A percentile compares a stretch with the other conserved stretches of the same genome.
Evolutionary conservation across 2,888 invertebrate species (phyloP).

Genomic region (Criorhina ranunculi): DNA sequence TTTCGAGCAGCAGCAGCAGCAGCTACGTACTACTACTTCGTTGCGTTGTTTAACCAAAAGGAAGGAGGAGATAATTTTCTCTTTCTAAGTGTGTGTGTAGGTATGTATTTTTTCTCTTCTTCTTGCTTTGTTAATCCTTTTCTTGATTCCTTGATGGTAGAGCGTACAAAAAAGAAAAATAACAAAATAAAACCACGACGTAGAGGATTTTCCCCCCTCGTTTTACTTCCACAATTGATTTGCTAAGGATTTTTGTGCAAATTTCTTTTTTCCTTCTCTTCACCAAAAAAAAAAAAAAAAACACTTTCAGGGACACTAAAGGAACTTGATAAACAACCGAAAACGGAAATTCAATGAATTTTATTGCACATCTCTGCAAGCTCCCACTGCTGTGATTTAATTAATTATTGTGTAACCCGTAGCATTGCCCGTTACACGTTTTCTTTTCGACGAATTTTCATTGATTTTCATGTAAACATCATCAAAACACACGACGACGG

Average conservation of each 20-base stretch:
- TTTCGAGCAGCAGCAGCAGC: too few relatives aligned
- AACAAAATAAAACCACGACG: slow-evolving; percentile 52
- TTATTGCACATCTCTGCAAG: slow-evolving; percentile 56
- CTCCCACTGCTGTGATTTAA: slow-evolving; percentile 11
- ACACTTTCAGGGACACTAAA: background rate
- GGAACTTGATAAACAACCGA: slow-evolving; percentile 33
- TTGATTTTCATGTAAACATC: slow-evolving; percentile 75
- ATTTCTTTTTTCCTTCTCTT: slow-evolving; percentile 26
- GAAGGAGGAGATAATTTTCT: slow-evolving; percentile 11
- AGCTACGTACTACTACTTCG: slow-evolving; percentile 14
- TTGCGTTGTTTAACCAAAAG: slow-evolving; percentile 36
- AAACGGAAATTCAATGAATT: slow-evolving; percentile 44
- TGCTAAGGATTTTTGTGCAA: slow-evolving; percentile 34
- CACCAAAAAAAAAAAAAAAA: slow-evolving; percentile 19
- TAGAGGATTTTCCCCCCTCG: slow-evolving; percentile 44
- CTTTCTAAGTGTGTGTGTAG: slow-evolving; percentile 7
- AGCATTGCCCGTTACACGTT: slow-evolving; percentile 51
- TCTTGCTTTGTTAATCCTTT: slow-evolving; percentile 56
- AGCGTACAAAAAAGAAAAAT: slow-evolving; percentile 33
- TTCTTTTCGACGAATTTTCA: slow-evolving; percentile 67
- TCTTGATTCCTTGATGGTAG: background rate
- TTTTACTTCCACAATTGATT: slow-evolving; percentile 60
- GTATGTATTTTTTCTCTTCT: slow-evolving; percentile 22
- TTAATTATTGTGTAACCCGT: slow-evolving; percentile 62
- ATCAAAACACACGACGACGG: slow-evolving; percentile 58